Percentiles rank a stretch among this genome's conserved stretches.
Conservation (phyloP, 2,797 vertebrate genomes). For the Crotalus adamanteus region DNA sequence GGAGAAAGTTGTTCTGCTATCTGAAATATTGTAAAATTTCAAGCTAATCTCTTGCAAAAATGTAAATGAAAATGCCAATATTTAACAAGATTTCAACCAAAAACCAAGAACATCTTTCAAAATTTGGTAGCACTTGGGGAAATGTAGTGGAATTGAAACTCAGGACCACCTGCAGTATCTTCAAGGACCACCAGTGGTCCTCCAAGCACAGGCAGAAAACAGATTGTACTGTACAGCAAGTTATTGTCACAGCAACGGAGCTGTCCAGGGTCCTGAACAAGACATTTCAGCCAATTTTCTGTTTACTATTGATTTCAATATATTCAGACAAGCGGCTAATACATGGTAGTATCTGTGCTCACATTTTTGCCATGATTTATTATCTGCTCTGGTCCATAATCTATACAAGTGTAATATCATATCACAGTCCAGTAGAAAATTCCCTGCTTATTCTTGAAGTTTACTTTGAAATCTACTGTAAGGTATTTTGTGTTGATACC, state of each 20-base stretch:
- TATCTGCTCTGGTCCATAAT: background rate
- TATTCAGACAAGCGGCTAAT: background rate
- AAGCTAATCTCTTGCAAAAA: background rate
- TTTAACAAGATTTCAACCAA: background rate
- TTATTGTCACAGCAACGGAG: background rate
- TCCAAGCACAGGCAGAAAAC: background rate
- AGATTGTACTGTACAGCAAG: background rate
- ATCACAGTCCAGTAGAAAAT: background rate
- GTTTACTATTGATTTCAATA: background rate
- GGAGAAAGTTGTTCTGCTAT: background rate
- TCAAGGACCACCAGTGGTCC: background rate
- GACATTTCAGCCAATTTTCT: too few relatives aligned
- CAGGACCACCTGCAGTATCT: background rate
- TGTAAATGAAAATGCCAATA: background rate
- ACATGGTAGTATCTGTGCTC: too few relatives aligned
- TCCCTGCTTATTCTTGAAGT: background rate
- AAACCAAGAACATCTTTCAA: background rate
- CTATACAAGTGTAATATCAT: background rate
- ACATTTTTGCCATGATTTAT: background rate
- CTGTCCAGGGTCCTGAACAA: constrained; percentile 16
- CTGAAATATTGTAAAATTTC: background rate
- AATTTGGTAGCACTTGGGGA: background rate
- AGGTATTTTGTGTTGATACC: background rate
- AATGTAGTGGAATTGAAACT: background rate
- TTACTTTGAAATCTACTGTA: background rate